Evolutionary conservation across 2,113 vertebrate genomes (phyloP).

Genomic region (Paradoxurus hermaphroditus): DNA sequence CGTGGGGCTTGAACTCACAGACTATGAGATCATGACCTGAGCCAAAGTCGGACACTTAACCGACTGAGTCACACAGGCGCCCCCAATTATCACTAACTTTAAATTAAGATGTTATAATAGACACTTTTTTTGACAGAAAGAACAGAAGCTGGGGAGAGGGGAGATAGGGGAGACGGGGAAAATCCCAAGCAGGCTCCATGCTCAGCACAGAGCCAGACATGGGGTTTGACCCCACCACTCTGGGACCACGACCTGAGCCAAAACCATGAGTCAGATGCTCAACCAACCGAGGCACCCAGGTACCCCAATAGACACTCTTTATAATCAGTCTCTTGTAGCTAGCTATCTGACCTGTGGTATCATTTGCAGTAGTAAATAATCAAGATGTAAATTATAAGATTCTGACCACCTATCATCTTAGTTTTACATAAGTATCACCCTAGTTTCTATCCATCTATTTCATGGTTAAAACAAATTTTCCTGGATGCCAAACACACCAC

Average conservation of each 20-base stretch:
- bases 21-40: too few species aligned
- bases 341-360: background rate
- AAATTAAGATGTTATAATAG: conserved; percentile 38
- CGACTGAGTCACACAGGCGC: too few species aligned
- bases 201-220: too few species aligned
- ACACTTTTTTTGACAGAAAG: background rate
- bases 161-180: too few species aligned
- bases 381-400: conserved; percentile 8
- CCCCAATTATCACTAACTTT: background rate
- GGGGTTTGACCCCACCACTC: too few species aligned
- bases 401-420: background rate
- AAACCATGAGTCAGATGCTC: too few species aligned
- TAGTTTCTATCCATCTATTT: conserved; percentile 4
- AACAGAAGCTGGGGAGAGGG: too few species aligned
- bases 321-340: background rate
- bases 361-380: background rate
- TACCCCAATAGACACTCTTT: background rate
- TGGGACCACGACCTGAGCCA: too few species aligned
- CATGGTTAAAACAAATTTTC: conserved; percentile 34
- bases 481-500: conserved; percentile 13
- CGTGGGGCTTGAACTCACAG: too few species aligned
- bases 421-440: background rate
- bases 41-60: too few species aligned
- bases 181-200: too few species aligned
- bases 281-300: too few species aligned